Percentiles rank a stretch among this genome's conserved stretches.
Conservation (phyloP, 2,797 vertebrate genomes). For the Heliangelus exortis region DNA sequence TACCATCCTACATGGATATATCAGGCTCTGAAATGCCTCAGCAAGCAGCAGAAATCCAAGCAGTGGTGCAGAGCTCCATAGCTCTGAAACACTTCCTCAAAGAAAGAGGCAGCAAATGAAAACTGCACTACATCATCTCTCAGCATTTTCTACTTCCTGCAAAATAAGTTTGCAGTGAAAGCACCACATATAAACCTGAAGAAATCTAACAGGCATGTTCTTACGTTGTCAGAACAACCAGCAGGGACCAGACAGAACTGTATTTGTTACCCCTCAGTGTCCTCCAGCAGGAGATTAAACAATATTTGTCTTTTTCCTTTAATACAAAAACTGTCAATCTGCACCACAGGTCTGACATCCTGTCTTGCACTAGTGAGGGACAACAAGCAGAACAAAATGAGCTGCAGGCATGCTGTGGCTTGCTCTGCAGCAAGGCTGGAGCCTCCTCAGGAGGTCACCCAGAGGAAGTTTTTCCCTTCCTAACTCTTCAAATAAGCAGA, state of each 20-base stretch:
- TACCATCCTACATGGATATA: accelerated
- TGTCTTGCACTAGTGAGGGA: not conserved
- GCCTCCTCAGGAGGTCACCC: not conserved
- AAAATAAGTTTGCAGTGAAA: not conserved
- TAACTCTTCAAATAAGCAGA: not conserved
- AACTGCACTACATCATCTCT: not conserved
- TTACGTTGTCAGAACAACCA: not conserved
- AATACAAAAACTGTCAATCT: not conserved
- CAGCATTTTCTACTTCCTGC: not conserved
- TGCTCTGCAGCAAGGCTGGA: not conserved
- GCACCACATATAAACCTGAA: not conserved
- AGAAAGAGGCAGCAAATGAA: not conserved
- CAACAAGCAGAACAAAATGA: not conserved
- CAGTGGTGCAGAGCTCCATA: not conserved
- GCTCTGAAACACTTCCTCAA: not conserved
- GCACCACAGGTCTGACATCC: not conserved
- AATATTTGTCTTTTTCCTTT: not conserved
- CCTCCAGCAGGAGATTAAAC: not conserved
- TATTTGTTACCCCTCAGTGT: not conserved
- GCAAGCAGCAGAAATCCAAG: not conserved
- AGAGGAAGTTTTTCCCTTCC: not conserved
- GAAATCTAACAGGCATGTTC: accelerated
- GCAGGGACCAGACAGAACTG: not conserved
- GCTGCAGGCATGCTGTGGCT: not conserved
- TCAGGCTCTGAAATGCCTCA: not conserved